A percentile compares a stretch with the other conserved stretches of the same genome.
Conservation (phyloP, 2,888 invertebrate genomes). For the Embidobia sp. region DNA sequence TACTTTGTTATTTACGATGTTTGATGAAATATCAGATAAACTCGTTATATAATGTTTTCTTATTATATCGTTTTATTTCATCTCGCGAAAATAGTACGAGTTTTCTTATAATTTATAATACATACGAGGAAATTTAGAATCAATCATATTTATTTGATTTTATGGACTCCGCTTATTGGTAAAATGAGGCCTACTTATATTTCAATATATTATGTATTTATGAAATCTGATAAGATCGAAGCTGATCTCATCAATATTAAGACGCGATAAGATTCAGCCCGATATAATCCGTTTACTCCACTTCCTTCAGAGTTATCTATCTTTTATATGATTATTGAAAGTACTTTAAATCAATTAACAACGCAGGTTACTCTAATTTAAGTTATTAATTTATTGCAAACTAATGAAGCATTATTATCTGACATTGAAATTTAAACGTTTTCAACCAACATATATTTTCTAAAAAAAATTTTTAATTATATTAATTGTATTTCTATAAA, state of each 20-base stretch:
- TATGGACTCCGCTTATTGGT: background rate
- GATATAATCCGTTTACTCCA: slow-evolving; percentile 23
- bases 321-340: too few relatives aligned
- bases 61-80: background rate
- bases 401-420: too few relatives aligned
- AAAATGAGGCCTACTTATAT: slow-evolving; percentile 24
- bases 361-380: too few relatives aligned
- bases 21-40: slow-evolving; percentile 21
- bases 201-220: slow-evolving; percentile 29
- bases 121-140: slow-evolving; percentile 7
- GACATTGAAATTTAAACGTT: too few relatives aligned
- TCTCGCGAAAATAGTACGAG: background rate
- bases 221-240: slow-evolving; percentile 50
- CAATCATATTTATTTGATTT: slow-evolving; percentile 3
- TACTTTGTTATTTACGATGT: slow-evolving; percentile 11
- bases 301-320: slow-evolving; percentile 13
- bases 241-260: slow-evolving; percentile 41
- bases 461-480: too few relatives aligned
- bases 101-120: background rate
- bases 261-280: slow-evolving; percentile 29
- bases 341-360: too few relatives aligned
- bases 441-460: too few relatives aligned
- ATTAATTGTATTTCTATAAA: too few relatives aligned
- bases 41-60: slow-evolving; percentile 10
- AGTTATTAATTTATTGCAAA: too few relatives aligned